Evolutionary conservation across 2,113 vertebrate species (phyloP).

Genomic region (Pelecanoides urinatrix): DNA sequence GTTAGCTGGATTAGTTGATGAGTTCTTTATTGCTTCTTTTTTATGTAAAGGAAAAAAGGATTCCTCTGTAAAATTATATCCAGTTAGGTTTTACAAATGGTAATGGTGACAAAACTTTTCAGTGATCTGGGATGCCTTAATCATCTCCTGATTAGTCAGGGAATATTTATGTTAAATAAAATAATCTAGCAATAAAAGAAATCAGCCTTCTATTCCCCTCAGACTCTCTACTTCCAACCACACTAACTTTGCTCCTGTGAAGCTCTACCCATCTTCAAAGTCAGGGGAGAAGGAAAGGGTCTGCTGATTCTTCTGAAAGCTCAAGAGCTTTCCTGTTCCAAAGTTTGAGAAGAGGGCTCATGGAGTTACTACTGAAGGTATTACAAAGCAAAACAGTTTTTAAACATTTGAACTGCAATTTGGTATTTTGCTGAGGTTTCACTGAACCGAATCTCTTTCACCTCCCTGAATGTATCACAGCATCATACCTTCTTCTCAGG

Average conservation of each 20-base stretch:
- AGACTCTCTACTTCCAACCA: neutral
- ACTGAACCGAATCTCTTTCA: neutral
- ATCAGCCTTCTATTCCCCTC: neutral
- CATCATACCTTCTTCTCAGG: neutral
- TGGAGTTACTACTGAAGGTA: neutral
- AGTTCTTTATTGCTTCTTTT: slow-evolving; percentile 24
- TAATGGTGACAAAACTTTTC: neutral
- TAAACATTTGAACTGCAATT: neutral
- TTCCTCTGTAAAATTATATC: neutral
- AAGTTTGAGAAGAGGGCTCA: neutral
- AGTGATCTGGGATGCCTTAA: neutral
- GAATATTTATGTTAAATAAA: slow-evolving; percentile 28
- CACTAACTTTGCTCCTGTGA: neutral
- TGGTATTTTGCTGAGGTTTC: neutral
- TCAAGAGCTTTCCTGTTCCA: neutral
- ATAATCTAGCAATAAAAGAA: neutral
- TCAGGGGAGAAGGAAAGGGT: neutral
- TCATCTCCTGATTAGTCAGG: neutral
- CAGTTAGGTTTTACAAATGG: slow-evolving; percentile 1
- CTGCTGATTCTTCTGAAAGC: neutral
- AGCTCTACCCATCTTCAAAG: neutral
- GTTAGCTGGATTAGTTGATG: slow-evolving; percentile 31
- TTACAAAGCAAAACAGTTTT: neutral
- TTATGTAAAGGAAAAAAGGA: neutral
- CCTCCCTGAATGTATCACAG: neutral